phyloP scores from a whole-genome alignment of 2,888 invertebrate species.

The Chrysolina americana region DNA sequence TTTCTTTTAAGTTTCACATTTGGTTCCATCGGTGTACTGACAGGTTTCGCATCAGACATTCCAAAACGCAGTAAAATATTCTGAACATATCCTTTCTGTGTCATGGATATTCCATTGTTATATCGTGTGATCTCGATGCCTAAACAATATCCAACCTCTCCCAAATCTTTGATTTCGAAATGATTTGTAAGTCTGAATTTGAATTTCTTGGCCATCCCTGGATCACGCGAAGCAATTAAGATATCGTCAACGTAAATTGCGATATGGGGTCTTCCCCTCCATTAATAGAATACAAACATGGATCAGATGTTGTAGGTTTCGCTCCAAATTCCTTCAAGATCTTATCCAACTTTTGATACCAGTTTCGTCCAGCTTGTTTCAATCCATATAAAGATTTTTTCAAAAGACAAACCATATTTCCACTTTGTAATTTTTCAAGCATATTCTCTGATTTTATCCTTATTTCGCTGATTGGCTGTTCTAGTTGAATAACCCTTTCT shows the following conservation, averaged over 20 bases:
- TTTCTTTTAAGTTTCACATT: not conserved
- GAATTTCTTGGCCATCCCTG: not conserved
- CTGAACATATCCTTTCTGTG: not conserved
- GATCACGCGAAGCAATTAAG: not conserved
- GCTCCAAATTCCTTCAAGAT: slow-evolving; percentile 6
- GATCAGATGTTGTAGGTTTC: slow-evolving; percentile 13
- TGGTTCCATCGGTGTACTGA: not conserved
- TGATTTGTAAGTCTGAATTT: not conserved
- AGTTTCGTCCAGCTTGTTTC: slow-evolving; percentile 19
- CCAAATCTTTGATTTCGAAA: slow-evolving; percentile 14
- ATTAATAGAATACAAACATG: slow-evolving; percentile 14
- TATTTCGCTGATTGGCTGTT: slow-evolving; percentile 15
- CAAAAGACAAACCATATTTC: not conserved
- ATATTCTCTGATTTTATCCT: slow-evolving; percentile 13
- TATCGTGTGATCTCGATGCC: not conserved
- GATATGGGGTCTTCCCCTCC: slow-evolving; percentile 9
- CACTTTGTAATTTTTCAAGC: slow-evolving; percentile 5
- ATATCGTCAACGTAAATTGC: slow-evolving; percentile 13
- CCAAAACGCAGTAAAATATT: not conserved
- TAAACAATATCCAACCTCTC: not conserved
- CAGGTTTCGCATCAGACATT: not conserved
- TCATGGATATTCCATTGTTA: not conserved
- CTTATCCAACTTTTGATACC: slow-evolving; percentile 12
- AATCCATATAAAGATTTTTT: slow-evolving; percentile 13
- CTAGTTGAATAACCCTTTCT: not conserved